phyloP scores from a whole-genome alignment of 2,113 vertebrate species.

The Spea bombifrons region DNA sequence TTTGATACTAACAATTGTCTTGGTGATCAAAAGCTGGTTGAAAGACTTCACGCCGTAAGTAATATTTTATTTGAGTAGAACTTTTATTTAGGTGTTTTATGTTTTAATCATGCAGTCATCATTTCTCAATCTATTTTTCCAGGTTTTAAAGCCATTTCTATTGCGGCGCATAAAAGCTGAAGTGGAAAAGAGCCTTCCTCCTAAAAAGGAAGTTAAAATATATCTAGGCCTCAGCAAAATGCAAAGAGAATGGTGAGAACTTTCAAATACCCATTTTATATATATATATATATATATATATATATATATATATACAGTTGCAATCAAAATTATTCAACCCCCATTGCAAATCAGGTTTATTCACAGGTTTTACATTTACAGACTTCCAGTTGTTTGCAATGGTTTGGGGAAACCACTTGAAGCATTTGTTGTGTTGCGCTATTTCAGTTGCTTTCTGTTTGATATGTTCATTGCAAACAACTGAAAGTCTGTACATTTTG shows the following conservation, averaged over 20 bases:
- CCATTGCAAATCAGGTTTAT: too few species aligned
- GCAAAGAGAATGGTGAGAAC: conserved; percentile 83
- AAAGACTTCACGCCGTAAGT: conserved; percentile 85
- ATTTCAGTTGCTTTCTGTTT: too few species aligned
- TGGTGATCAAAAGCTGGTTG: conserved; percentile 85
- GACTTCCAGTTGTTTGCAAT: too few species aligned
- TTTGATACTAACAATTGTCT: conserved; percentile 91
- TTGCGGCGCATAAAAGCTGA: conserved; percentile 86
- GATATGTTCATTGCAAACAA: too few species aligned
- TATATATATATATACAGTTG: too few species aligned
- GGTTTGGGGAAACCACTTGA: too few species aligned
- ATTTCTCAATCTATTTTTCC: conserved; percentile 39
- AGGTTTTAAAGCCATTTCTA: conserved; percentile 86
- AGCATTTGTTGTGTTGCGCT: too few species aligned
- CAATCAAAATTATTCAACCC: too few species aligned
- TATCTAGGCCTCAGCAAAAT: conserved; percentile 88
- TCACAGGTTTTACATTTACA: too few species aligned
- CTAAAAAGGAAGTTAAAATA: conserved; percentile 88
- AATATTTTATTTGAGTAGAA: conserved; percentile 9
- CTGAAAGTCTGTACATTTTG: too few species aligned
- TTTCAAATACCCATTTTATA: too few species aligned
- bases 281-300: too few species aligned
- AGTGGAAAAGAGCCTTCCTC: conserved; percentile 84
- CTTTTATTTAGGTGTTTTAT: neutral
- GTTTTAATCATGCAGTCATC: neutral